Evolutionary conservation across 2,113 vertebrate genomes (phyloP).

Genomic region (Cariama cristata): DNA sequence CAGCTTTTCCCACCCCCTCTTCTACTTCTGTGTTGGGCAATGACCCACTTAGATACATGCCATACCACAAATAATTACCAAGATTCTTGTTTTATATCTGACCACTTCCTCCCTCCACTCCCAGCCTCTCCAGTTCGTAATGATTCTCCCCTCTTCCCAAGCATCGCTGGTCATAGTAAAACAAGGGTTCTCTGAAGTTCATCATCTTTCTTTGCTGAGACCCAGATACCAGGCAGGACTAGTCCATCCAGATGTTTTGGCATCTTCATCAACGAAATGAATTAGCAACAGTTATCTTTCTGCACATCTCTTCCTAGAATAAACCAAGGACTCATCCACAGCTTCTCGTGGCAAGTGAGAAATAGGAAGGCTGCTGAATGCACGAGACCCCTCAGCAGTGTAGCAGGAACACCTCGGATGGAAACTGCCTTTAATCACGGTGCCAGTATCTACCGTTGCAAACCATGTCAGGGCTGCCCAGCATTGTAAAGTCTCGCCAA

Average conservation of each 20-base stretch:
- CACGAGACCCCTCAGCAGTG: fast-evolving
- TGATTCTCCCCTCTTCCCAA: background rate
- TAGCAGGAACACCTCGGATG: background rate
- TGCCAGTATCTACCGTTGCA: background rate
- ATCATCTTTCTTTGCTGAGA: conserved; percentile 18
- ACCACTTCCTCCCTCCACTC: conserved; percentile 44
- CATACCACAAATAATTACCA: conserved; percentile 37
- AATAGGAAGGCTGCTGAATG: background rate
- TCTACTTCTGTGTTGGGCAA: conserved; percentile 12
- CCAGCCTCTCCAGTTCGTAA: background rate
- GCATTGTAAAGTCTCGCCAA: background rate
- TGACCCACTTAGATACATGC: conserved; percentile 4
- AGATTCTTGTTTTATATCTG: conserved; percentile 8
- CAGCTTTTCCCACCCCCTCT: conserved; percentile 18
- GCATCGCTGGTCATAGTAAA: background rate
- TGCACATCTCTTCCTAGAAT: background rate
- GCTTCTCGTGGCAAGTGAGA: background rate
- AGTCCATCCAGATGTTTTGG: conserved; percentile 9
- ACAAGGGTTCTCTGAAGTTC: background rate
- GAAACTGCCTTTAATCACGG: background rate
- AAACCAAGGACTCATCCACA: background rate
- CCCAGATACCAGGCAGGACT: conserved; percentile 29
- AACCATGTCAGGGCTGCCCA: background rate
- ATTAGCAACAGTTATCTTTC: conserved; percentile 30
- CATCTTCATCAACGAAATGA: background rate